Evolutionary conservation across 2,888 invertebrate species (phyloP).

Genomic region (Ophion obscuratus): DNA sequence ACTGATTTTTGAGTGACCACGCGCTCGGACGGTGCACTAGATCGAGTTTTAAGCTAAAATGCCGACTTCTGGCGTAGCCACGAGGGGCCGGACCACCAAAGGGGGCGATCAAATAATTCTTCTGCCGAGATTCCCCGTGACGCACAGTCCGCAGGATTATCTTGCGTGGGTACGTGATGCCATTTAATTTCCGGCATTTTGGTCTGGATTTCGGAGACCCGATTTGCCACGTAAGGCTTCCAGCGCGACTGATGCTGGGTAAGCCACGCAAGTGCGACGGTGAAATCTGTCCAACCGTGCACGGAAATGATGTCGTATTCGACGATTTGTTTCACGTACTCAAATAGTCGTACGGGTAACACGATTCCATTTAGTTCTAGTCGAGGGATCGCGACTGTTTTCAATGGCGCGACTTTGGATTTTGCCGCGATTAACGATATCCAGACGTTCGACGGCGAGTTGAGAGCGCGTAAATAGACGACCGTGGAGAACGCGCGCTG

Average conservation of each 20-base stretch:
- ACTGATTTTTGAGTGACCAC: neutral
- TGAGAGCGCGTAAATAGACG: too few relatives aligned
- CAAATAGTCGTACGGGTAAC: neutral
- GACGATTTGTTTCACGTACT: conserved; percentile 20
- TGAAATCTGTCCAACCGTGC: conserved; percentile 68
- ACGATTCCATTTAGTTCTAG: too few relatives aligned
- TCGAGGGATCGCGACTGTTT: too few relatives aligned
- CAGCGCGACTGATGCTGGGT: conserved; percentile 64
- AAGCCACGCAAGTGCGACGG: conserved; percentile 70
- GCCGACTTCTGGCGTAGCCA: conserved; percentile 60
- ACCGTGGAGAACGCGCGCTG: conserved; percentile 52
- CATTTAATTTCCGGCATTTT: conserved; percentile 68
- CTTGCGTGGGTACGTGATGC: conserved; percentile 71
- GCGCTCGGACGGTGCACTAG: neutral
- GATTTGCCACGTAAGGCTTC: conserved; percentile 60
- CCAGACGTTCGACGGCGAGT: too few relatives aligned
- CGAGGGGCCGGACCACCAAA: neutral
- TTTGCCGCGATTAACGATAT: neutral
- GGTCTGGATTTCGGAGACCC: conserved; percentile 74
- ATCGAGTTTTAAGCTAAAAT: conserved; percentile 19
- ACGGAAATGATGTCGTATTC: neutral
- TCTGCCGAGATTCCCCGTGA: conserved; percentile 71
- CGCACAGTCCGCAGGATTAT: conserved; percentile 77
- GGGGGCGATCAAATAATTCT: conserved; percentile 57
- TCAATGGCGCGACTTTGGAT: conserved; percentile 26